phyloP scores from a whole-genome alignment of 2,888 invertebrate species.

The Morpho helenor region DNA sequence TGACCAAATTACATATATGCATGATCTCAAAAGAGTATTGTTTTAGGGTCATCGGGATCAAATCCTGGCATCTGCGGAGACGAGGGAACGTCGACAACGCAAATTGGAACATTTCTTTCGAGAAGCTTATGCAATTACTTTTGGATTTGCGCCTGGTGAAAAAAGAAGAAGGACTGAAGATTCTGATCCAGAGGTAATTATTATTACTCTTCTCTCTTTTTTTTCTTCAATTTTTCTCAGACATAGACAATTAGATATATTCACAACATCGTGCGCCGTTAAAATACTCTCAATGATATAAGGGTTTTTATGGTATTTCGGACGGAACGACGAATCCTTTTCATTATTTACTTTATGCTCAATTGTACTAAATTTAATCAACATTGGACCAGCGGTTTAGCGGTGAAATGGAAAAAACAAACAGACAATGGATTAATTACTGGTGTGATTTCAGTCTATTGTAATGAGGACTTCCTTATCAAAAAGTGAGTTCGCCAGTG shows the following conservation, averaged over 20 bases:
- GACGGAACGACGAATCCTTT: too few species aligned
- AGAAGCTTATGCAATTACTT: conserved; percentile 96
- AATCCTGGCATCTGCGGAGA: conserved; percentile 94
- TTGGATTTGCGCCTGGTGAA: conserved; percentile 93
- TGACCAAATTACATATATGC: background rate
- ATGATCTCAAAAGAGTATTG: background rate
- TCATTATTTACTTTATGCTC: too few species aligned
- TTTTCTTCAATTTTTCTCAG: too few species aligned
- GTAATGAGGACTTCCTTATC: conserved; percentile 96
- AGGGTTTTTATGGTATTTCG: too few species aligned
- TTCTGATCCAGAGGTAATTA: conserved; percentile 85
- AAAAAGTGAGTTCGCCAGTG: conserved; percentile 95
- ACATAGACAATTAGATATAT: too few species aligned
- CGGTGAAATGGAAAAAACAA: background rate
- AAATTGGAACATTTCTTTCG: conserved; percentile 97
- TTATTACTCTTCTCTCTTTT: too few species aligned
- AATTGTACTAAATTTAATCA: too few species aligned
- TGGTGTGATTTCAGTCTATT: conserved; percentile 78
- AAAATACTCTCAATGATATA: too few species aligned
- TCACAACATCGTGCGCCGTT: too few species aligned
- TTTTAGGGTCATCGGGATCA: conserved; percentile 86
- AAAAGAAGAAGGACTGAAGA: conserved; percentile 86
- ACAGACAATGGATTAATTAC: background rate
- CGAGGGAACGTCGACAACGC: conserved; percentile 94
- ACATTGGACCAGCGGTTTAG: too few species aligned